Evolutionary conservation across 2,888 invertebrate species (phyloP), one percentile per base, ranked within the genome.

Genomic region (Drosophila recens): DNA sequence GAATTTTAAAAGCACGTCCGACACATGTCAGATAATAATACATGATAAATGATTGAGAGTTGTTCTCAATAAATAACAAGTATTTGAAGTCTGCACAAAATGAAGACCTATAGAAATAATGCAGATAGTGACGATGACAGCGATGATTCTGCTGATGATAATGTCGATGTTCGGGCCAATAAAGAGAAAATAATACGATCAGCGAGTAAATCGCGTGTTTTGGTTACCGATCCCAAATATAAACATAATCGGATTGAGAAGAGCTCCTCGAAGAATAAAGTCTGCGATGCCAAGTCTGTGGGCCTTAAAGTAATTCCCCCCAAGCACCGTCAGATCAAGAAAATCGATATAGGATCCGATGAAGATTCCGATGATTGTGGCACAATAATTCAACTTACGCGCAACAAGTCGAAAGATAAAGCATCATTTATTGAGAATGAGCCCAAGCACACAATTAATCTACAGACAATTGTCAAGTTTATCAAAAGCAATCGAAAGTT

Each of bases 221-320:
- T 92, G 13, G 77, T 91, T 33, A 91, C 90, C 36, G 92, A 92
- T 89, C 90, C 90, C 2, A 92, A 92, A 69, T 92, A 89, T 46
- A 91, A 90, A 64, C 90, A 90, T 45, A 92, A 91, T 80, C 91
- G 92, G 38, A 89, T 92, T 34, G 90, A 90, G 74, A 61, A 61
- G 51, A 61, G 59, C 23, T 49, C 51, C 2, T 61, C 91, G 1
- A 91, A 91, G 68, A 87, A 85, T 5, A 92, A 91, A 85, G 78
- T 92, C 1, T 54, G 70, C n/a, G 82, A 79, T 42, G 56, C 63
- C 23, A 43, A 52, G 27, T 33, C 57, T 8, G 34, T 40, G 1
- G 49, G 90, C 20, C 54, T 48, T 20, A 62, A 54, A 36, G 62
- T 45, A 38, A 64, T 49, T 4, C 46, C 58, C 61, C 56, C 86